Percentiles rank a stretch among this genome's conserved stretches.
These are phyloP conservation scores for Baronia brevicornis DNA, from an alignment of 2,888 invertebrate genomes.

Conservation along the genomic window DNA sequence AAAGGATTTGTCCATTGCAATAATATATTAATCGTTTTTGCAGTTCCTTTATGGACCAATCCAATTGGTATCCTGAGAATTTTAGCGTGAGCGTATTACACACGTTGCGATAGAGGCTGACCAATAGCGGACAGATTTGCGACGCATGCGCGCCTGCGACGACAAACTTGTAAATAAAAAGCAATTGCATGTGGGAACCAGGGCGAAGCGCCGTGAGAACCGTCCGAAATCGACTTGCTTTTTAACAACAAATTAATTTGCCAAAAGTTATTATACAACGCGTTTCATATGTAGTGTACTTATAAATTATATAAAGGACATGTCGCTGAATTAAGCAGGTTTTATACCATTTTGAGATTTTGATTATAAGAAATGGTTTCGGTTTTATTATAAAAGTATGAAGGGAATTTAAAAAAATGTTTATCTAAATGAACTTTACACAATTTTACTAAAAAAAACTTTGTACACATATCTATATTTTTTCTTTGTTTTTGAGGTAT, in stretches of 20 bases:
- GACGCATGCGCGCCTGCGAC: slow-evolving; percentile 52
- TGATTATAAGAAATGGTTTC: too few species aligned
- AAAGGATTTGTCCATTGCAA: too few species aligned
- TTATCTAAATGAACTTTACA: too few species aligned
- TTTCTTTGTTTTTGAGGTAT: too few species aligned
- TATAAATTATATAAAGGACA: too few species aligned
- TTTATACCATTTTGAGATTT: too few species aligned
- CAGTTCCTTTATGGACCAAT: slow-evolving; percentile 41
- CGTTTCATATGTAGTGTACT: slow-evolving; percentile 8
- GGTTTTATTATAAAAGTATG: too few species aligned
- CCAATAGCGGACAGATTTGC: slow-evolving; percentile 51
- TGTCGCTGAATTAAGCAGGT: too few species aligned
- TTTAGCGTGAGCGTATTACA: slow-evolving; percentile 42
- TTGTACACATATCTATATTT: too few species aligned
- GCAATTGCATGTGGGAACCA: slow-evolving; percentile 57
- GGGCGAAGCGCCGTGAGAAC: slow-evolving; percentile 60
- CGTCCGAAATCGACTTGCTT: slow-evolving; percentile 51
- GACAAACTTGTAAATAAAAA: slow-evolving; percentile 49
- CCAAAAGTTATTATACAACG: slow-evolving; percentile 8
- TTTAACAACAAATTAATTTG: slow-evolving; percentile 24
- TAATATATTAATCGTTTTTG: slow-evolving; percentile 42
- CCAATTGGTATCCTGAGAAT: slow-evolving; percentile 44
- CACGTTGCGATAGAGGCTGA: slow-evolving; percentile 35
- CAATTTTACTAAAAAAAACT: too few species aligned
- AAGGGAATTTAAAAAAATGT: too few species aligned